These are phyloP conservation scores for Aphelinus atriplicis DNA, from an alignment of 1,140 invertebrate species.

Conservation along the genomic window DNA sequence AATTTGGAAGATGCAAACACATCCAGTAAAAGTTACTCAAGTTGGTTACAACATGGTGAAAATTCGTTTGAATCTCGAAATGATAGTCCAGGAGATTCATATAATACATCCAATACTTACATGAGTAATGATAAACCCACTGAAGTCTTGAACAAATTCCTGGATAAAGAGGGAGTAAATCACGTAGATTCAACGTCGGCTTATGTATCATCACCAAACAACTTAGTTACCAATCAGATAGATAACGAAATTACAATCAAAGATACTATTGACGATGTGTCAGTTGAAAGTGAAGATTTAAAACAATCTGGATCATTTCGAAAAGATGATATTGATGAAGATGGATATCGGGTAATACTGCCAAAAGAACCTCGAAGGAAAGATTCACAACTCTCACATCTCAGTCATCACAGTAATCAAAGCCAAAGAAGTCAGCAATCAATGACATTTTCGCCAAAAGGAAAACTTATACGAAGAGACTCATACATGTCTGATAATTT, in stretches of 20 bases:
- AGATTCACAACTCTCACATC: constrained; percentile 59
- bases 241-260: too few relatives aligned
- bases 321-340: constrained; percentile 46
- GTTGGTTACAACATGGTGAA: constrained; percentile 64
- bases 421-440: constrained; percentile 52
- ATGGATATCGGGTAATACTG: constrained; percentile 57
- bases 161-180: constrained; percentile 33
- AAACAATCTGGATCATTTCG: too few relatives aligned
- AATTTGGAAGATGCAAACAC: constrained; percentile 40
- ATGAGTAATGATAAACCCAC: too few relatives aligned
- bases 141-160: too few relatives aligned
- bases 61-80: constrained; percentile 70
- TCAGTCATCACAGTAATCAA: constrained; percentile 52
- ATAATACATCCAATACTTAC: constrained; percentile 52
- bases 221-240: too few relatives aligned
- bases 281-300: too few relatives aligned
- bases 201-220: too few relatives aligned
- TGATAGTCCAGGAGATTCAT: constrained; percentile 70
- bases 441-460: constrained; percentile 54
- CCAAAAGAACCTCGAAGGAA: constrained; percentile 55
- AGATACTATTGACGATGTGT: too few relatives aligned
- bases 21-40: constrained; percentile 55
- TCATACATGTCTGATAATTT: constrained; percentile 60
- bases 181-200: constrained; percentile 45
- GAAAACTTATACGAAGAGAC: constrained; percentile 55